Conservation (phyloP, 1,140 invertebrate species). For the Bombyx mandarina region DNA sequence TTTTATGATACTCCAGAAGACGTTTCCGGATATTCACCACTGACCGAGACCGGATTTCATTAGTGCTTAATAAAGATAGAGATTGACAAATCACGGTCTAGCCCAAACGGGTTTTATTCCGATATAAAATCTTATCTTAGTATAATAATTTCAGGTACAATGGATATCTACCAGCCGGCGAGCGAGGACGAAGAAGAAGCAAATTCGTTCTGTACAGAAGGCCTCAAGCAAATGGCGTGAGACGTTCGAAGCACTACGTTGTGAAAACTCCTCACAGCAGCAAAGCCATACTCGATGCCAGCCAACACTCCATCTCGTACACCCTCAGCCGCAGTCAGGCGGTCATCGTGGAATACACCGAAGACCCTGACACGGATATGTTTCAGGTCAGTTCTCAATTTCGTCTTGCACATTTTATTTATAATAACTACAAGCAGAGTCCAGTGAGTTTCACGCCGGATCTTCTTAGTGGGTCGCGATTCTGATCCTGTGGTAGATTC, state of each 20-base stretch:
- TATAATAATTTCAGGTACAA: slow-evolving; percentile 83
- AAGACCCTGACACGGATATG: slow-evolving; percentile 97
- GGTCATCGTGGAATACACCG: slow-evolving; percentile 97
- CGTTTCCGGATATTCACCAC: no score
- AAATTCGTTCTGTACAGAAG: slow-evolving; percentile 94
- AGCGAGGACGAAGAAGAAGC: slow-evolving; percentile 91
- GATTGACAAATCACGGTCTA: background rate
- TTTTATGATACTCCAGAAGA: background rate
- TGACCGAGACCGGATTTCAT: no score
- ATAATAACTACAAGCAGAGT: no score
- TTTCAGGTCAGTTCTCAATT: slow-evolving; percentile 84
- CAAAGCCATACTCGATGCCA: slow-evolving; percentile 91
- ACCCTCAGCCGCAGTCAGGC: slow-evolving; percentile 96
- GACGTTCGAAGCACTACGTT: slow-evolving; percentile 94
- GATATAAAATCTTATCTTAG: background rate
- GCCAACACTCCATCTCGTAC: slow-evolving; percentile 96
- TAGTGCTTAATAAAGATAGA: background rate
- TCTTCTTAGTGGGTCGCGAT: no score
- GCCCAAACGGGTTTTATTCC: background rate
- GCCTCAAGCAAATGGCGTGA: slow-evolving; percentile 90
- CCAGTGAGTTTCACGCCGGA: no score
- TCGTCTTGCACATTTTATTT: no score
- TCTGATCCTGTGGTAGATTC: no score
- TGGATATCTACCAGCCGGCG: slow-evolving; percentile 92
- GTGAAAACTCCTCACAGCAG: slow-evolving; percentile 92